Percentiles rank a stretch among this genome's conserved stretches.
Conservation (phyloP, 2,888 invertebrate species). For the Phaonia tiefii region DNA sequence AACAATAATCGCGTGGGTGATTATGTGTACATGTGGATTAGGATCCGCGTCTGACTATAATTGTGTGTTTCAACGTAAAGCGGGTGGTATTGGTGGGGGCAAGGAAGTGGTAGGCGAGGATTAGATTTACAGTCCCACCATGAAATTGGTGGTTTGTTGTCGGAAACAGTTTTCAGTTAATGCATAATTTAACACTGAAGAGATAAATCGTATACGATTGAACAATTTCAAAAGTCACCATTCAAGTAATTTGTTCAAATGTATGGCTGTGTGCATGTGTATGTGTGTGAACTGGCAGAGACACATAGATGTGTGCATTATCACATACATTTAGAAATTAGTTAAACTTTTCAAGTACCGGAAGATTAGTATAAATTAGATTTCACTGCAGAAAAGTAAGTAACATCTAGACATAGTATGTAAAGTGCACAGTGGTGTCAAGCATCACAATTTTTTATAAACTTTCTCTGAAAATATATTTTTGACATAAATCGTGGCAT, state of each 20-base stretch:
- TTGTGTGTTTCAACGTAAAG: constrained; percentile 11
- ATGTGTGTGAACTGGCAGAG: too few relatives aligned
- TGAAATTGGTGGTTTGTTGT: not conserved
- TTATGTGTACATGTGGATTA: not conserved
- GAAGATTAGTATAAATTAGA: constrained; percentile 27
- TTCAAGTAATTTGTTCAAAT: not conserved
- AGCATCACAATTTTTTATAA: too few relatives aligned
- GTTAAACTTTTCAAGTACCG: constrained; percentile 14
- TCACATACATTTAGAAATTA: constrained; percentile 31
- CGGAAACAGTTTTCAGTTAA: constrained; percentile 22
- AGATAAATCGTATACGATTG: constrained; percentile 2
- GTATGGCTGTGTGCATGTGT: not conserved
- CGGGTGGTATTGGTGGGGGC: constrained; percentile 17
- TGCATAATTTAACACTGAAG: too few relatives aligned
- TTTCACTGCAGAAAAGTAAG: too few relatives aligned
- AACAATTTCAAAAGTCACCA: not conserved
- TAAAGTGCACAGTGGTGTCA: too few relatives aligned
- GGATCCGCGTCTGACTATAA: not conserved
- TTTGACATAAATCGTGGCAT: too few relatives aligned
- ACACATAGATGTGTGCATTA: too few relatives aligned
- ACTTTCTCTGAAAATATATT: too few relatives aligned
- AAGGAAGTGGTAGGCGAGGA: constrained; percentile 11
- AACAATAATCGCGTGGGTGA: not conserved
- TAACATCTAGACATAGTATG: too few relatives aligned
- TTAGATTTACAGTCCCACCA: constrained; percentile 13